A percentile compares a stretch with the other conserved stretches of the same genome.
These are phyloP conservation scores for Cheilosia pagana DNA, from an alignment of 2,888 invertebrate genomes.

Conservation along the genomic window DNA sequence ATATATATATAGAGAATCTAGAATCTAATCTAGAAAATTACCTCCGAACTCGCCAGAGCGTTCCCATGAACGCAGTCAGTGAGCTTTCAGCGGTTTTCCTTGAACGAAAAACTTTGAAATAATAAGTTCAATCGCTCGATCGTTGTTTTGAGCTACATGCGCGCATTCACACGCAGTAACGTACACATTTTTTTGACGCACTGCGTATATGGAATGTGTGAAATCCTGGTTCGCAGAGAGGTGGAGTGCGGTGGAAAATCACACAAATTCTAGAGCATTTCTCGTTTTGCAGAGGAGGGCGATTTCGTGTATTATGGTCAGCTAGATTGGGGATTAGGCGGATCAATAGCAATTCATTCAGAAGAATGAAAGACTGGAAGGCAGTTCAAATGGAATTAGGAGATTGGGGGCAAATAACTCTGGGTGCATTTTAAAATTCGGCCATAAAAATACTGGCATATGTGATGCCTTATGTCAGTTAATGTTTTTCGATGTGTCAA, in stretches of 20 bases:
- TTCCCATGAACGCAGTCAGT: conserved; percentile 75
- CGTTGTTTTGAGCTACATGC: conserved; percentile 40
- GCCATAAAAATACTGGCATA: too few species aligned
- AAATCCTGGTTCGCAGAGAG: conserved; percentile 68
- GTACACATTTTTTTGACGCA: conserved; percentile 53
- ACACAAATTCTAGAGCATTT: neutral
- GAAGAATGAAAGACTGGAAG: too few species aligned
- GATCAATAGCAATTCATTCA: too few species aligned
- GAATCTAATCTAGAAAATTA: conserved; percentile 75
- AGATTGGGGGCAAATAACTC: too few species aligned
- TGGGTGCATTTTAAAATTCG: too few species aligned
- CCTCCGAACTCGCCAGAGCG: conserved; percentile 63
- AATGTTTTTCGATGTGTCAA: too few species aligned
- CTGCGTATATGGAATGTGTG: conserved; percentile 58
- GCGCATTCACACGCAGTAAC: conserved; percentile 27
- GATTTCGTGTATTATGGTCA: too few species aligned
- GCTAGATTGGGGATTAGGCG: too few species aligned
- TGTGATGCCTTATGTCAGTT: too few species aligned
- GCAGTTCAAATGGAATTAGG: too few species aligned
- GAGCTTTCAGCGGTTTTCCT: conserved; percentile 75
- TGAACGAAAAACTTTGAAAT: conserved; percentile 74
- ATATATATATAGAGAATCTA: conserved; percentile 64
- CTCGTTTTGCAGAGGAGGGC: too few species aligned
- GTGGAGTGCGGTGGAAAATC: conserved; percentile 27
- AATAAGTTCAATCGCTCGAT: conserved; percentile 72